Percentiles rank a stretch among this genome's conserved stretches.
These are phyloP conservation scores for rat (Rattus norvegicus) DNA, from an alignment of 2,113 vertebrate species.

Conservation along the genomic window GRCr8 NC_086026.1:104439501-104440000, in stretches of 20 bases:
- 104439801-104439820: not conserved
- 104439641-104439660: conserved; percentile 56
- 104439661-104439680: conserved; percentile 9
- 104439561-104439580: conserved; percentile 25
- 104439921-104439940: not conserved
- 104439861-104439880: conserved; percentile 20
- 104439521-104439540: conserved; percentile 12
- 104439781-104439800: not conserved
- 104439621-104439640: conserved; percentile 46
- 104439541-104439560: conserved; percentile 27
- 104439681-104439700: conserved; percentile 47
- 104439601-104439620: conserved; percentile 25
- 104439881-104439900: not conserved
- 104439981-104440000: conserved; percentile 48
- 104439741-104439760: not conserved
- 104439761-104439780: conserved; percentile 17
- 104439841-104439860: not conserved
- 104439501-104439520: not conserved
- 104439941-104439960: not conserved
- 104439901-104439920: not conserved
- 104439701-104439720: conserved; percentile 30
- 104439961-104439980: conserved; percentile 26
- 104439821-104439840: not conserved
- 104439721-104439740: not conserved
- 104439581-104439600: conserved; percentile 51